phyloP scores from a whole-genome alignment of 2,113 vertebrate species.

The Orycteropus afer region DNA sequence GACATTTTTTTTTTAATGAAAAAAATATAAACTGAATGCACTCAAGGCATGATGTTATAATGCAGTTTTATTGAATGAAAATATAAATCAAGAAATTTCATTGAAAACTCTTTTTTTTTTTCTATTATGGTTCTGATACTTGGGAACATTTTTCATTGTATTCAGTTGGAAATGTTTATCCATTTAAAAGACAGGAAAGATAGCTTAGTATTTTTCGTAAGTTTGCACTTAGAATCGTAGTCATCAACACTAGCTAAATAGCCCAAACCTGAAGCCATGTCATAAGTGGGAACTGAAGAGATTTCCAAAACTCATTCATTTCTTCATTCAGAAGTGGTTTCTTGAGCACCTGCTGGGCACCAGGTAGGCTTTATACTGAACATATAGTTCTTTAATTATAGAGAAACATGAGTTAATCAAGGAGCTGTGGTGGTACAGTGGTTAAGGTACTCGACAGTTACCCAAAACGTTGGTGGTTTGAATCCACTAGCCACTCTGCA shows the following conservation, averaged over 20 bases:
- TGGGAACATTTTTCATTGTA: neutral
- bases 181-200: neutral
- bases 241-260: neutral
- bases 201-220: neutral
- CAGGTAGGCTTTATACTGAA: accelerated
- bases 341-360: neutral
- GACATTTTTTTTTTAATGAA: neutral
- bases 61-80: neutral
- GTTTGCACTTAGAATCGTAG: neutral
- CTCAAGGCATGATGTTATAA: neutral
- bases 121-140: neutral
- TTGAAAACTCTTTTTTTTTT: neutral
- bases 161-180: neutral
- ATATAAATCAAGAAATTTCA: neutral
- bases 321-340: neutral
- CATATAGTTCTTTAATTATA: neutral
- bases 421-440: no score
- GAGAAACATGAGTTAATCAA: neutral
- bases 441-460: no score
- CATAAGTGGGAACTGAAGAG: neutral
- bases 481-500: no score
- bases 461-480: no score
- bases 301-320: neutral
- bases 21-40: neutral
- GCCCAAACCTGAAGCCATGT: neutral